These are phyloP conservation scores for Cheilosia vernalis DNA, from an alignment of 2,888 invertebrate species.

Conservation along the genomic window DNA sequence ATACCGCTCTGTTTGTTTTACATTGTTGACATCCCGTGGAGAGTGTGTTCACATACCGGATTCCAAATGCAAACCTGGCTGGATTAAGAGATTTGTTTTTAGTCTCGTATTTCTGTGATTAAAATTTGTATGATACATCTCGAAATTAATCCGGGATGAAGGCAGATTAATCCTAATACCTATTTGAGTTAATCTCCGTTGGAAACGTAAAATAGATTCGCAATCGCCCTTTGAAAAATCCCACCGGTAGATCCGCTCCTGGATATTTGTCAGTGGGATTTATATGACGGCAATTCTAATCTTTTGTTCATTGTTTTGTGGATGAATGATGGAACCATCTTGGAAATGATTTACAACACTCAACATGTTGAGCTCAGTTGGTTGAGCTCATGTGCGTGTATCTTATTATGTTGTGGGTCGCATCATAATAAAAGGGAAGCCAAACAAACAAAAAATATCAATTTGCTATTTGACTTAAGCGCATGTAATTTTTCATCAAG, in stretches of 20 bases:
- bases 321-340: slow-evolving; percentile 38
- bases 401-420: slow-evolving; percentile 43
- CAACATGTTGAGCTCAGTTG: slow-evolving; percentile 28
- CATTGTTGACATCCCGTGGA: too few species aligned
- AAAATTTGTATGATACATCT: too few species aligned
- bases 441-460: slow-evolving; percentile 59
- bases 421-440: background rate
- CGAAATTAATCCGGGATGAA: too few species aligned
- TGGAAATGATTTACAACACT: slow-evolving; percentile 61
- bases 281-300: slow-evolving; percentile 62
- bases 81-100: too few species aligned
- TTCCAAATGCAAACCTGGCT: too few species aligned
- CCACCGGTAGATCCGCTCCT: background rate
- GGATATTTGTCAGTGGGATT: slow-evolving; percentile 48
- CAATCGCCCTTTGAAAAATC: too few species aligned
- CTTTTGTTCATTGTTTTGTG: slow-evolving; percentile 67
- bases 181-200: too few species aligned
- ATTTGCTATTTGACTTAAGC: slow-evolving; percentile 57
- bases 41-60: too few species aligned
- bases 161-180: too few species aligned
- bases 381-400: background rate
- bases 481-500: slow-evolving; percentile 46
- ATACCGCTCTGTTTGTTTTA: too few species aligned
- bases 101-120: too few species aligned
- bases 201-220: too few species aligned